Conservation (phyloP, 2,888 invertebrate species). For the Hydriomena furcata region DNA sequence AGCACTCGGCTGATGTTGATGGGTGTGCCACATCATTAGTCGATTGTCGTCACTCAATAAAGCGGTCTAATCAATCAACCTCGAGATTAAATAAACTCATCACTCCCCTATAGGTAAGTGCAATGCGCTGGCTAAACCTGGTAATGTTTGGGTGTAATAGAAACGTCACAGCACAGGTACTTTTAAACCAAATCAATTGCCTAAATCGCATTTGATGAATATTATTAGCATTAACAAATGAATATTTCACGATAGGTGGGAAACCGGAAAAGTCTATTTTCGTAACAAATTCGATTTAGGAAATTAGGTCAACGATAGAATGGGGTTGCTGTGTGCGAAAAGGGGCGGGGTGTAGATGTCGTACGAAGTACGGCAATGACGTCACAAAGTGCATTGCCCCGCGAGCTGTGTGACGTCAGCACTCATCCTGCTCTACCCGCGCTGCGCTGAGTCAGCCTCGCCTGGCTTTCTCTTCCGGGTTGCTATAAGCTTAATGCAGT, state of each 20-base stretch:
- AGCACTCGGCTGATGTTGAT: slow-evolving; percentile 32
- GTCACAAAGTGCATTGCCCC: slow-evolving; percentile 58
- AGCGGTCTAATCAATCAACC: slow-evolving; percentile 21
- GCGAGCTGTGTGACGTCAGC: slow-evolving; percentile 49
- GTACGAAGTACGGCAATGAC: slow-evolving; percentile 24
- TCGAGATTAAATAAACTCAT: slow-evolving; percentile 18
- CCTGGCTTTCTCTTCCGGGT: slow-evolving; percentile 38
- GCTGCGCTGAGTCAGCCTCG: slow-evolving; percentile 33
- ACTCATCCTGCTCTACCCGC: slow-evolving; percentile 42
- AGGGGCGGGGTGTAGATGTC: slow-evolving; percentile 27
- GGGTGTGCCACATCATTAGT: slow-evolving; percentile 34
- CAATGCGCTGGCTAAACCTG: slow-evolving; percentile 1
- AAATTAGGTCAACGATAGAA: slow-evolving; percentile 53
- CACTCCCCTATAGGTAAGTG: slow-evolving; percentile 1
- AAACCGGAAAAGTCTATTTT: slow-evolving; percentile 35
- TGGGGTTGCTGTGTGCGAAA: slow-evolving; percentile 40
- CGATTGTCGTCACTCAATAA: slow-evolving; percentile 31
- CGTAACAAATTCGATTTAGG: slow-evolving; percentile 34
- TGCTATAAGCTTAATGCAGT: slow-evolving; percentile 24
- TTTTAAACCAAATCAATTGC: too few relatives aligned
- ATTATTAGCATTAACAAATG: too few relatives aligned
- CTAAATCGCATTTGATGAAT: too few relatives aligned
- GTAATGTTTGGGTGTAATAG: background rate
- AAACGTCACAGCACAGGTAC: too few relatives aligned
- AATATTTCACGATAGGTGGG: slow-evolving; percentile 6